phyloP scores from a whole-genome alignment of 92 coral and sea anemone genomes.

The Phenganax subtilis region DNA sequence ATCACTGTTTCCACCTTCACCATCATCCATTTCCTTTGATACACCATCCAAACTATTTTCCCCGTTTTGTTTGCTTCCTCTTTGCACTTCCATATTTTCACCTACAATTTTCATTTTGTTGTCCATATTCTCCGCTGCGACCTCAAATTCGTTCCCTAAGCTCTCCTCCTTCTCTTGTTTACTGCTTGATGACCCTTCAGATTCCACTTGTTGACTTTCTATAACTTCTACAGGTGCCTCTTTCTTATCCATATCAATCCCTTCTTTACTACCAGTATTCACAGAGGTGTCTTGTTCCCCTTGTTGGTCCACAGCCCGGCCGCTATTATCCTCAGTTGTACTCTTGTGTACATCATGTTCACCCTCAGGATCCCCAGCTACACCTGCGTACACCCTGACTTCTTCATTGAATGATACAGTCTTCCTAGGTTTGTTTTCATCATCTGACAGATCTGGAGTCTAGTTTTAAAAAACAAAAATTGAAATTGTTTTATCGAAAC shows the following conservation, averaged over 20 bases:
- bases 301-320: constrained; percentile 2
- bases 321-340: background rate
- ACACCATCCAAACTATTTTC: constrained; percentile 21
- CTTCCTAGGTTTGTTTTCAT: constrained; percentile 60
- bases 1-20: constrained; percentile 34
- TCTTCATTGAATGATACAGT: constrained; percentile 88
- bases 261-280: background rate
- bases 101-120: constrained; percentile 19
- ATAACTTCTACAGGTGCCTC: background rate
- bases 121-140: background rate
- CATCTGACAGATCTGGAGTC: constrained; percentile 44
- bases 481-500: no score
- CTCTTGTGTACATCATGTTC: background rate
- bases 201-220: background rate
- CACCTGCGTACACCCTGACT: constrained; percentile 59
- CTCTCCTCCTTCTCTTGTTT: background rate
- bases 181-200: background rate
- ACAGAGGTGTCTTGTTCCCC: constrained; percentile 14
- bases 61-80: constrained; percentile 24
- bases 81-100: constrained; percentile 20
- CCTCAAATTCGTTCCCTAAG: constrained; percentile 23
- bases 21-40: constrained; percentile 12
- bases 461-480: background rate
- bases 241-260: background rate
- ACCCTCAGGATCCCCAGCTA: constrained; percentile 23